A percentile compares a stretch with the other conserved stretches of the same genome.
These are phyloP conservation scores for Zelostemma sp. DNA, from an alignment of 1,140 invertebrate species.

Conservation along the genomic window DNA sequence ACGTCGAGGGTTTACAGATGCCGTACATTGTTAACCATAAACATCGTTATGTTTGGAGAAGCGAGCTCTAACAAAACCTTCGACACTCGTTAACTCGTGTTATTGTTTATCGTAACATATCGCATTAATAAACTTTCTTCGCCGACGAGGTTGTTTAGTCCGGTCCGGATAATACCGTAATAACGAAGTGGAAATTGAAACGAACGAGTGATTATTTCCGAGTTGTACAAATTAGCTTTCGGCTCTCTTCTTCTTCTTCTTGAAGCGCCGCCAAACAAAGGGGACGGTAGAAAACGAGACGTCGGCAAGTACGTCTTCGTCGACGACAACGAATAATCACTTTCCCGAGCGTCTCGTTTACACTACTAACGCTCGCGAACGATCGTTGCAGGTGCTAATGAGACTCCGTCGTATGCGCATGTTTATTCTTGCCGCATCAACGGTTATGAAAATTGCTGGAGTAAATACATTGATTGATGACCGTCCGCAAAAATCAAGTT, in stretches of 20 bases:
- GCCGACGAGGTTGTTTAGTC: too few species aligned
- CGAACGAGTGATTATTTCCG: constrained; percentile 29
- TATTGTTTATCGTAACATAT: too few species aligned
- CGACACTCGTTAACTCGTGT: too few species aligned
- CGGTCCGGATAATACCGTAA: too few species aligned
- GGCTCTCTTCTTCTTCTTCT: constrained; percentile 7
- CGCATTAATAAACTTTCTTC: too few species aligned
- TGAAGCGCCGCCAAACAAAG: constrained; percentile 5
- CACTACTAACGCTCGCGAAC: not conserved
- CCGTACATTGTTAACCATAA: not conserved
- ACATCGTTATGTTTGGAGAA: not conserved
- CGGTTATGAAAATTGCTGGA: too few species aligned
- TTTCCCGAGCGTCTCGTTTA: constrained; percentile 12
- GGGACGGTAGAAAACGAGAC: constrained; percentile 8
- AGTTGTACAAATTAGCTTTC: constrained; percentile 40
- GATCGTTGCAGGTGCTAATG: constrained; percentile 12
- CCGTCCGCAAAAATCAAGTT: too few species aligned
- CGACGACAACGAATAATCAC: constrained; percentile 18
- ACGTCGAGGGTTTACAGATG: not conserved
- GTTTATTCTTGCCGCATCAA: constrained; percentile 36
- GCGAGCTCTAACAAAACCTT: too few species aligned
- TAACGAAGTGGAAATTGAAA: constrained; percentile 13
- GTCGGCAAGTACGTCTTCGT: constrained; percentile 11
- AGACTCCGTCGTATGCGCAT: constrained; percentile 22
- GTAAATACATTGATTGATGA: too few species aligned